These are phyloP conservation scores for Ursus arctos DNA, from an alignment of 2,113 vertebrate species.

Conservation along the genomic window DNA sequence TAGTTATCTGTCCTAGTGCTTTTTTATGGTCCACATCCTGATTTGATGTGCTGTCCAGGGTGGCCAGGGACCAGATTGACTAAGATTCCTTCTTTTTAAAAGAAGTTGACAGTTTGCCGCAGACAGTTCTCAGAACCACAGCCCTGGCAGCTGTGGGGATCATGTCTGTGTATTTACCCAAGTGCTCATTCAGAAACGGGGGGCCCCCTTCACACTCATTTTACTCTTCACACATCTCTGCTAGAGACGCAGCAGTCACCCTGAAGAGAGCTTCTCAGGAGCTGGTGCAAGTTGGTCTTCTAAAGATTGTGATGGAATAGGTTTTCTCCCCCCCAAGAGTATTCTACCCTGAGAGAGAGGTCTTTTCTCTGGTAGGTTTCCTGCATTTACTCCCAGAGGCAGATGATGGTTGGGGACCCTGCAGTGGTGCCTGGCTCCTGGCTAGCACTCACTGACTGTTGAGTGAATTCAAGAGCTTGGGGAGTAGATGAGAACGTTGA, in stretches of 20 bases:
- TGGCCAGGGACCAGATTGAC: not conserved
- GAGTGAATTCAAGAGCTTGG: not conserved
- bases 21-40: not conserved
- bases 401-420: not conserved
- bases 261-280: not conserved
- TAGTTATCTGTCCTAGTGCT: not conserved
- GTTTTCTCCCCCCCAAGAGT: not conserved
- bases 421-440: not conserved
- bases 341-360: not conserved
- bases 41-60: not conserved
- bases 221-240: not conserved
- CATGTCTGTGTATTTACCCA: not conserved
- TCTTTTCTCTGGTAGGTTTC: not conserved
- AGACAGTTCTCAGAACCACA: not conserved
- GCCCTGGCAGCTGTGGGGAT: not conserved
- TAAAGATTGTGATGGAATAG: not conserved
- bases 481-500: not conserved
- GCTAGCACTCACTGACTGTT: not conserved
- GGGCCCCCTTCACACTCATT: not conserved
- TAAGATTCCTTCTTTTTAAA: not conserved
- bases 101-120: not conserved
- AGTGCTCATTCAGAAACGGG: not conserved
- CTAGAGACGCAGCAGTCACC: not conserved
- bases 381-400: not conserved
- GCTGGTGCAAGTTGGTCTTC: not conserved